Base-by-base conservation (phyloP, 2,797 vertebrate genomes). In the Rhinatrema bivittatum region DNA sequence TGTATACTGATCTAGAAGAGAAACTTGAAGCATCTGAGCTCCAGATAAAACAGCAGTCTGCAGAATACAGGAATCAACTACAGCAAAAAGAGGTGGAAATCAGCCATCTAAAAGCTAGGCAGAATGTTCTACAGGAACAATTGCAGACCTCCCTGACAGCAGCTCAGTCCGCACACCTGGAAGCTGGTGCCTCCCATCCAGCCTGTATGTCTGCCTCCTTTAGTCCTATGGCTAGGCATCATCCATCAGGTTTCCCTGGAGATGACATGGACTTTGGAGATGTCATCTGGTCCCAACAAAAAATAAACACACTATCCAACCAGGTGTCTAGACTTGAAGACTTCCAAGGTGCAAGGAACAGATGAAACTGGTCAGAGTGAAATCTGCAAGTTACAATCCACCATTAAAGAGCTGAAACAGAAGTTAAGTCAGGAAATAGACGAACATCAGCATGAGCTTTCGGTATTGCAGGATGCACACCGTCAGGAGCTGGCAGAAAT, bases 31-130 rank as follows among this genome's bases (percentile, higher is more conserved):
- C 89, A 9, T 77, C 94, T 3, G 96, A 99, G 53, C 88, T 99
- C 65, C 95, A 99, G 54, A 82, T 86, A 53, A 95, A 98, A 46
- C 87, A 87, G 16, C 87, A 93, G 29, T 94, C 92, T 23, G 7
- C 79, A 5, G 93, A 90, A 43, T 93, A 97, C 62, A 81, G 94
- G 51, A 83, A 32, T 29, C 82, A 91, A 1, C 72, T 98, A 39
- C 94, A 97, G 14, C 93, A 97, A 67, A 98, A 91, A 70, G 95
- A 98, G 74, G 96, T 97, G 45, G 94, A 97, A 70, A 88, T 98
- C 74, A 95, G 87, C 57, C 96, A 93, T 68, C 81, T 99, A 9
- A 98, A 97, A 72, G 91, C 90, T 24, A 87, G 88, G 17, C 92
- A 98, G 67, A 91, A 74, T 28, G 73, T 79, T 0, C 80, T 99